Evolutionary conservation across 2,797 vertebrate genomes (phyloP).

Genomic region (Cuniculus paca): DNA sequence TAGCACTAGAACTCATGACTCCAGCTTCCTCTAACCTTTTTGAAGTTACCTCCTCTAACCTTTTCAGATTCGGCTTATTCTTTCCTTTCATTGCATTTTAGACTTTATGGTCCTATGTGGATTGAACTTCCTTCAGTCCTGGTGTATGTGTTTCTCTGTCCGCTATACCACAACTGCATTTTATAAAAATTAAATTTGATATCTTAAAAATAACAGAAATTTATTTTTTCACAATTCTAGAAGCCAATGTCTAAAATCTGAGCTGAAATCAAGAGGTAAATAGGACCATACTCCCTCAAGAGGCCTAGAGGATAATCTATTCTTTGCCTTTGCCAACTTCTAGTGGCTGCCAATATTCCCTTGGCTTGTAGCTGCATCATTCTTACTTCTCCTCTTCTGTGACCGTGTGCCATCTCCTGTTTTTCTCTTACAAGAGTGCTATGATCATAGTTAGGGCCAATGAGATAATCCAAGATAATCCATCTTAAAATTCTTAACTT

Average conservation of each 20-base stretch:
- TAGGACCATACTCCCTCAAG: accelerated
- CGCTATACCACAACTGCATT: background rate
- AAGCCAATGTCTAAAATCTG: background rate
- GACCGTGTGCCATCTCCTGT: background rate
- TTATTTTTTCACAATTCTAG: background rate
- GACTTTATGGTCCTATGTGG: background rate
- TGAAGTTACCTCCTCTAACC: background rate
- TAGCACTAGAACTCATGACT: background rate
- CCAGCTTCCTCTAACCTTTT: background rate
- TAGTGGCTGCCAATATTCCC: background rate
- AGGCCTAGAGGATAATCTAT: background rate
- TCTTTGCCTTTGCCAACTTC: background rate
- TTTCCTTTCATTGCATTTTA: background rate
- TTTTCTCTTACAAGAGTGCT: background rate
- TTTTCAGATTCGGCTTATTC: background rate
- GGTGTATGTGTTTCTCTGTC: background rate
- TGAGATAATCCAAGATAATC: background rate
- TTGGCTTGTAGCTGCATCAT: background rate
- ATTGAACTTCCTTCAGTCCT: background rate
- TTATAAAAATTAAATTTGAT: background rate
- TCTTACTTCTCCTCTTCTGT: background rate
- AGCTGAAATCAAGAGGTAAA: background rate
- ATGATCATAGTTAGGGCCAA: background rate
- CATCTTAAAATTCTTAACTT: background rate
- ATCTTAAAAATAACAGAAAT: background rate